Evolutionary conservation across 2,888 invertebrate genomes (phyloP).

Genomic region (Lasioglossum vierecki): DNA sequence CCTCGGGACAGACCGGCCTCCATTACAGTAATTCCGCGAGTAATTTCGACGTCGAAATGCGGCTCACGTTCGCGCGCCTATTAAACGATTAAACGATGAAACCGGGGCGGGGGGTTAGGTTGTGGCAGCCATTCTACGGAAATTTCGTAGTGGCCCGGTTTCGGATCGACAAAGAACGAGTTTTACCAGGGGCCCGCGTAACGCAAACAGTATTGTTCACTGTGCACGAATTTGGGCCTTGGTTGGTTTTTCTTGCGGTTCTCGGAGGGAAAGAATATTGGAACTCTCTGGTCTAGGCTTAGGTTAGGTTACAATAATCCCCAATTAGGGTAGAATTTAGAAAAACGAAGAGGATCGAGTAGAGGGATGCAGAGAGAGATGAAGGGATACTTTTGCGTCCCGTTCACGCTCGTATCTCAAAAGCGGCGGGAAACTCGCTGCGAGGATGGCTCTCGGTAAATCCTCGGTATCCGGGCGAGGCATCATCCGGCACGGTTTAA

Average conservation of each 20-base stretch:
- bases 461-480: constrained; percentile 40
- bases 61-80: constrained; percentile 8
- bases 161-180: neutral
- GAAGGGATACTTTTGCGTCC: neutral
- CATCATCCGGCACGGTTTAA: constrained; percentile 53
- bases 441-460: constrained; percentile 23
- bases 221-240: no score
- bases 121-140: constrained; percentile 19
- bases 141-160: constrained; percentile 6
- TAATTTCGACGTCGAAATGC: constrained; percentile 21
- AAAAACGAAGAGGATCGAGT: no score
- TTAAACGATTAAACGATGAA: constrained; percentile 38
- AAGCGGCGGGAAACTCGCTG: constrained; percentile 34
- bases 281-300: no score
- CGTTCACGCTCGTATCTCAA: constrained; percentile 39
- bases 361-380: no score
- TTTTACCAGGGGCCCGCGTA: neutral
- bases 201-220: neutral
- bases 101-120: neutral
- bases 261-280: no score
- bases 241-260: no score
- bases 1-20: neutral
- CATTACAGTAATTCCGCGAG: neutral
- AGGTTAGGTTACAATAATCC: no score
- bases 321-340: no score